Percentiles rank a stretch among this genome's conserved stretches.
These are phyloP conservation scores for Muscicapa comitata DNA, from an alignment of 2,797 vertebrate genomes.

Conservation along the genomic window DNA sequence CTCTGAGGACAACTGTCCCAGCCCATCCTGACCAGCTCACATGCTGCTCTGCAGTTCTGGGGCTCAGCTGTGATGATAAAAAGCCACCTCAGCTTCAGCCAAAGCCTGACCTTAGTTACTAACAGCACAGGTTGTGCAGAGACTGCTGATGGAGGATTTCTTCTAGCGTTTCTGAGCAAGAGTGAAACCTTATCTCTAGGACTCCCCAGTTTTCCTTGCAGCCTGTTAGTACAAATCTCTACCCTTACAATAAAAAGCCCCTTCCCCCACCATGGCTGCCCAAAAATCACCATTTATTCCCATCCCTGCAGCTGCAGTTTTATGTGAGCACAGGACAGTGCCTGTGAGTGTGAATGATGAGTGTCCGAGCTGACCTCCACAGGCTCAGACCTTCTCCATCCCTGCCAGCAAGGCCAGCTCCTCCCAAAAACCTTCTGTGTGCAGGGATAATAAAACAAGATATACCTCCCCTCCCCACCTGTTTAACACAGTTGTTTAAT, in stretches of 20 bases:
- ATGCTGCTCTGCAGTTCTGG: background rate
- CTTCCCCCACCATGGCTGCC: background rate
- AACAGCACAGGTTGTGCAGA: background rate
- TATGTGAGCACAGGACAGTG: background rate
- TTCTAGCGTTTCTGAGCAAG: background rate
- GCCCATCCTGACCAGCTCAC: background rate
- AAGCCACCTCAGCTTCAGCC: background rate
- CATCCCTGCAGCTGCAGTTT: background rate
- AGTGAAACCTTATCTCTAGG: background rate
- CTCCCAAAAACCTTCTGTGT: background rate
- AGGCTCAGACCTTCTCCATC: background rate
- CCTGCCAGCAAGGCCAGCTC: background rate
- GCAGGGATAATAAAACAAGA: slow-evolving; percentile 25
- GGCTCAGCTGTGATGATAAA: background rate
- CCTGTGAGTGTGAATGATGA: background rate
- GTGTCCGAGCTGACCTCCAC: background rate
- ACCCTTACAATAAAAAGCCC: background rate
- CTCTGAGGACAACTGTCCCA: background rate
- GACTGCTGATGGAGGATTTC: background rate
- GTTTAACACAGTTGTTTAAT: slow-evolving; percentile 66
- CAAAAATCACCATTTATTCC: background rate
- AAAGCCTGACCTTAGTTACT: background rate
- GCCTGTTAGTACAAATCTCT: background rate
- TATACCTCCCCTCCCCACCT: background rate
- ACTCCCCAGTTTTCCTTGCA: background rate